phyloP scores from a whole-genome alignment of 1,140 invertebrate species.

The Drosophila burlai region DNA sequence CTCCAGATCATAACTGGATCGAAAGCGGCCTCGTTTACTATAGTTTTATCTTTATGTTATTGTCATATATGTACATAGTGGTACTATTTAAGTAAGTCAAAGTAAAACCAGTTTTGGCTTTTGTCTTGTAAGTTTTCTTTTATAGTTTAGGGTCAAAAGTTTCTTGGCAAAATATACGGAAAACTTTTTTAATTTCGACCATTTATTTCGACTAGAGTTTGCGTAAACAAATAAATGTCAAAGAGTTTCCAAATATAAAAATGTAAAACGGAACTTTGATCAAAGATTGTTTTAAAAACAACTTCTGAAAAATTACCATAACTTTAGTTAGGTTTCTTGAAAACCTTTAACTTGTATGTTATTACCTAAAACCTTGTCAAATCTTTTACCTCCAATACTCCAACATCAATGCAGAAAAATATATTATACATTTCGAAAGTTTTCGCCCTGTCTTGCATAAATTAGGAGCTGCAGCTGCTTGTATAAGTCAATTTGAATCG shows the following conservation, averaged over 20 bases:
- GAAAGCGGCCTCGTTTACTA: background rate
- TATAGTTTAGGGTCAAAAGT: conserved; percentile 13
- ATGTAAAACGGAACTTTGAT: background rate
- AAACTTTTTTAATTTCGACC: background rate
- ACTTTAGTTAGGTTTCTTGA: background rate
- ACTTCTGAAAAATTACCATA: background rate
- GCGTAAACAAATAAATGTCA: conserved; percentile 21
- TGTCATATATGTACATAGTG: too few relatives aligned
- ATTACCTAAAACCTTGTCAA: background rate
- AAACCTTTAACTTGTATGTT: background rate
- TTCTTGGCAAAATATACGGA: background rate
- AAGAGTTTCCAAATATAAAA: background rate
- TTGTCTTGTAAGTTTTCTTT: background rate
- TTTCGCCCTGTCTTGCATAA: conserved; percentile 2
- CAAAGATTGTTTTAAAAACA: background rate
- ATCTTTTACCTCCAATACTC: background rate
- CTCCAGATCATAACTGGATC: conserved; percentile 4
- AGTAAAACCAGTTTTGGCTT: background rate
- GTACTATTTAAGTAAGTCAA: background rate
- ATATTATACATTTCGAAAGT: background rate
- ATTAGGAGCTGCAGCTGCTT: conserved; percentile 3
- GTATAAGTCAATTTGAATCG: conserved; percentile 14
- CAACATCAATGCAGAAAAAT: background rate
- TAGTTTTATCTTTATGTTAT: background rate
- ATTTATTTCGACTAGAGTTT: conserved; percentile 4